phyloP scores from a whole-genome alignment of 2,888 invertebrate species.

The Coenonympha arcania region DNA sequence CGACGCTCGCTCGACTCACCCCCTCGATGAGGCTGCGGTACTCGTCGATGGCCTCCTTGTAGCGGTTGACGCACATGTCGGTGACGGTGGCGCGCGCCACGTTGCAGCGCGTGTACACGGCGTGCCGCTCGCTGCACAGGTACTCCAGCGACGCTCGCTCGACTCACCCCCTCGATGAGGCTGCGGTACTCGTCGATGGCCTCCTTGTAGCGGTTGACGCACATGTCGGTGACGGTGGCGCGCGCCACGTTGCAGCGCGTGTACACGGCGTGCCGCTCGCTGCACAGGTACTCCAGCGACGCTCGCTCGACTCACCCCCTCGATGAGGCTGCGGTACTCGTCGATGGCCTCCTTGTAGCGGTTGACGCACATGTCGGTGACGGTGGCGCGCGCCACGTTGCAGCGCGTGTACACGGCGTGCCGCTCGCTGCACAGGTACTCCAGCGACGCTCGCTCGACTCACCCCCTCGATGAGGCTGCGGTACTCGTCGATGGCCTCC shows the following conservation, averaged over 20 bases:
- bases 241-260: slow-evolving; percentile 92
- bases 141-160: slow-evolving; percentile 86
- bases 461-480: slow-evolving; percentile 79
- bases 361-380: slow-evolving; percentile 92
- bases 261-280: slow-evolving; percentile 89
- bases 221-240: slow-evolving; percentile 91
- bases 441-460: slow-evolving; percentile 80
- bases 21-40: slow-evolving; percentile 83
- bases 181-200: slow-evolving; percentile 89
- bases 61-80: slow-evolving; percentile 86
- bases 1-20: slow-evolving; percentile 75
- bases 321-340: slow-evolving; percentile 84
- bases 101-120: slow-evolving; percentile 91
- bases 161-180: slow-evolving; percentile 75
- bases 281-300: slow-evolving; percentile 90
- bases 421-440: slow-evolving; percentile 90
- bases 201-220: slow-evolving; percentile 81
- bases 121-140: slow-evolving; percentile 89
- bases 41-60: slow-evolving; percentile 84
- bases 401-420: slow-evolving; percentile 91
- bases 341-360: slow-evolving; percentile 80
- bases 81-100: slow-evolving; percentile 92
- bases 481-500: slow-evolving; percentile 90
- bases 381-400: slow-evolving; percentile 90
- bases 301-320: slow-evolving; percentile 77